phyloP scores from a whole-genome alignment of 2,113 vertebrate genomes.

The Cyanoderma ruficeps region DNA sequence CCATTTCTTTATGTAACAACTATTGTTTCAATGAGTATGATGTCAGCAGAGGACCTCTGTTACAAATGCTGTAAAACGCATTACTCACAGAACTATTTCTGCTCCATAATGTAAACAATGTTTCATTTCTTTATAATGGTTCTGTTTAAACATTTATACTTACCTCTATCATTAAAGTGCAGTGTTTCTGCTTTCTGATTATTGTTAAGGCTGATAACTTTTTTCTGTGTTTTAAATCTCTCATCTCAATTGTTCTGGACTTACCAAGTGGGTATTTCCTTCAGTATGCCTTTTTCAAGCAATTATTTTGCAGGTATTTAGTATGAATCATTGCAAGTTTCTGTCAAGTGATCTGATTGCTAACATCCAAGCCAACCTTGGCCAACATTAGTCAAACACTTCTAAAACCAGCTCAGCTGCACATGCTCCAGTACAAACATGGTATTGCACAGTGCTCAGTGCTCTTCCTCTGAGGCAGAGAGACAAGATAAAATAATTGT shows the following conservation, averaged over 20 bases:
- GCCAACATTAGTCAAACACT: not conserved
- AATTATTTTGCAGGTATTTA: not conserved
- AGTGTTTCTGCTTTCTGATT: not conserved
- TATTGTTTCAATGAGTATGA: not conserved
- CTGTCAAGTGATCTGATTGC: not conserved
- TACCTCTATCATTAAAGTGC: not conserved
- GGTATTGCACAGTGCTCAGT: fast-evolving
- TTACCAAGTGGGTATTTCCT: not conserved
- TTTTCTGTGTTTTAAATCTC: not conserved
- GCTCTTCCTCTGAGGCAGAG: not conserved
- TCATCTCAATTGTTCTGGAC: not conserved
- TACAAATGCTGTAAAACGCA: not conserved
- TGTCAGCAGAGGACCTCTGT: not conserved
- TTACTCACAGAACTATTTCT: not conserved
- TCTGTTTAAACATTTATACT: not conserved
- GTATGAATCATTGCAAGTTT: not conserved
- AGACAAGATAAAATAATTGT: not conserved
- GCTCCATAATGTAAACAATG: not conserved
- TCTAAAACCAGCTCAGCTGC: not conserved
- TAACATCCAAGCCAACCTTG: not conserved
- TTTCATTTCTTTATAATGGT: not conserved
- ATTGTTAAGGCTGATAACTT: not conserved
- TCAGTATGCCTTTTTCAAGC: not conserved
- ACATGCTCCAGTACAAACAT: not conserved
- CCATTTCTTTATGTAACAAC: not conserved